Evolutionary conservation across 1,140 invertebrate genomes (phyloP).

Genomic region (Bombus fervidus): DNA sequence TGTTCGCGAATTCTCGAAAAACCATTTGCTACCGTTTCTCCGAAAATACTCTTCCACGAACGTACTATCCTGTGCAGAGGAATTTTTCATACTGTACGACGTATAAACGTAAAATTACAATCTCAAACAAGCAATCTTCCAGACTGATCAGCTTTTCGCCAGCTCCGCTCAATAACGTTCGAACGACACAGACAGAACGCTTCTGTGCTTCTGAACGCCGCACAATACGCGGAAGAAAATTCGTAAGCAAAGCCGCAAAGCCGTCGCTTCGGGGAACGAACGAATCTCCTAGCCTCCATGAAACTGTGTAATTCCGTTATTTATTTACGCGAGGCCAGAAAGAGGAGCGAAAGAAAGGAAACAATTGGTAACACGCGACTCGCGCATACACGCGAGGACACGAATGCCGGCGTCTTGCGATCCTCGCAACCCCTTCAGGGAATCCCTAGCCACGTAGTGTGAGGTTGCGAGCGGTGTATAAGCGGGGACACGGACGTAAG

Average conservation of each 20-base stretch:
- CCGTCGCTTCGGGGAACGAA: neutral
- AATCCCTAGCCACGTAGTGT: conserved; percentile 21
- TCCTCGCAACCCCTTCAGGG: conserved; percentile 33
- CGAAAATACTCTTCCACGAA: too few species aligned
- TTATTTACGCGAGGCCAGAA: conserved; percentile 7
- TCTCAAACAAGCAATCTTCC: neutral
- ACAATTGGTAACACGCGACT: neutral
- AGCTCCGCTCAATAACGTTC: neutral
- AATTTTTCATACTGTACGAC: neutral
- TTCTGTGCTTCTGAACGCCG: conserved; percentile 10
- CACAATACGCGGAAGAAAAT: conserved; percentile 14
- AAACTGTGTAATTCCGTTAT: conserved; percentile 30
- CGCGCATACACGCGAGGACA: neutral
- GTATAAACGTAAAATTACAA: neutral
- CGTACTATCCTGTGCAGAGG: too few species aligned
- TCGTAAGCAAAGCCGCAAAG: conserved; percentile 2
- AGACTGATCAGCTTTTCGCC: neutral
- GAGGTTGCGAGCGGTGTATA: conserved; percentile 18
- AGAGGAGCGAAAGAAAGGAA: neutral
- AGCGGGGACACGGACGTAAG: conserved; percentile 50
- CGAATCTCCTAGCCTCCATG: neutral
- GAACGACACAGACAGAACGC: conserved; percentile 2
- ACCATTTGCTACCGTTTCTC: too few species aligned
- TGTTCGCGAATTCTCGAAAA: too few species aligned
- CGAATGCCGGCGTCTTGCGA: neutral